Conservation (phyloP, 1,140 invertebrate genomes). For the Sitodiplosis mosellana region DNA sequence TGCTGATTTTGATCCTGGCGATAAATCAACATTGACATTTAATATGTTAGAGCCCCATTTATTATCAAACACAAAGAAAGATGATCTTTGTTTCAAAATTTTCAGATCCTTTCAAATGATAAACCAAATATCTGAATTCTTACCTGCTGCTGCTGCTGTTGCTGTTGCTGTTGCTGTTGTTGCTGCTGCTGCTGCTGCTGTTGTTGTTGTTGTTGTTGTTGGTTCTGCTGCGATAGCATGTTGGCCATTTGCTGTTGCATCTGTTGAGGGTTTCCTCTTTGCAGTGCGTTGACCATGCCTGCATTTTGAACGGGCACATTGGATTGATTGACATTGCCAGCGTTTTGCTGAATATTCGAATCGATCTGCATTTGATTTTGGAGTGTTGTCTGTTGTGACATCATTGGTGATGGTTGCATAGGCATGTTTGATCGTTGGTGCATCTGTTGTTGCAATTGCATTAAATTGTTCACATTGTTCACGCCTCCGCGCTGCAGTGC, state of each 20-base stretch:
- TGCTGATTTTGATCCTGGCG: conserved; percentile 15
- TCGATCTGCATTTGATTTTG: not conserved
- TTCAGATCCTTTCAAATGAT: too few relatives aligned
- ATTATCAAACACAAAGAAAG: too few relatives aligned
- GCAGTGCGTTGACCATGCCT: not conserved
- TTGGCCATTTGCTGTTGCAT: not conserved
- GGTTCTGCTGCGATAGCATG: conserved; percentile 3
- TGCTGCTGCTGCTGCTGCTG: not conserved
- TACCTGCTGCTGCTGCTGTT: not conserved
- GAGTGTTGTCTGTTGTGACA: not conserved
- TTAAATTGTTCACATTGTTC: too few relatives aligned
- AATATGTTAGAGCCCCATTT: too few relatives aligned
- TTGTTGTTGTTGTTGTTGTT: conserved; percentile 22
- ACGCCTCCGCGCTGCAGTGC: too few relatives aligned
- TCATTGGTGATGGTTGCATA: not conserved
- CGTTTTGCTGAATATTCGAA: not conserved
- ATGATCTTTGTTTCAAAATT: too few relatives aligned
- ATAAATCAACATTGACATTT: too few relatives aligned
- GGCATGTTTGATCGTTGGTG: not conserved
- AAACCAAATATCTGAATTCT: too few relatives aligned
- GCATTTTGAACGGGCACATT: not conserved
- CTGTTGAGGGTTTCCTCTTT: not conserved
- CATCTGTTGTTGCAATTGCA: not conserved
- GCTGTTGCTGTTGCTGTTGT: not conserved
- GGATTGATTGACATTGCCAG: too few relatives aligned